Base-by-base conservation (phyloP, 2,888 invertebrate species). In the Scaptomyza caliginosa region DNA sequence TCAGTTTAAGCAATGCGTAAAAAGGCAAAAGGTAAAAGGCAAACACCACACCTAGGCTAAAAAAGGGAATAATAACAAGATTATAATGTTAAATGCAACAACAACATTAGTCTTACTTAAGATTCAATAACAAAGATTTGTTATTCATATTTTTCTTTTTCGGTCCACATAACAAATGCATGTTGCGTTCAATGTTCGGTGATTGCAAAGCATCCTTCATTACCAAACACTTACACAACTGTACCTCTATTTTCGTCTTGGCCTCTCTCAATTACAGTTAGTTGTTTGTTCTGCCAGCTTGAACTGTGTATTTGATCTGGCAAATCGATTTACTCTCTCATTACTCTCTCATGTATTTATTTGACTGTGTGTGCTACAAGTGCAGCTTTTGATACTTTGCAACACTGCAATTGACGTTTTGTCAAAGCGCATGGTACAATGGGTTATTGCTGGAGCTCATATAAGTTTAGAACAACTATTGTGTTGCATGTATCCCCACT, bases 371-470 rank as follows among this genome's bases (percentile, higher is more conserved):
- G 21, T 24, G 17, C n/a, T 32, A 26, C 50, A 63, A 67, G 43
- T 73, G 67, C 52, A 63, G 70, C 77, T 51, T 58, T 67, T 63
- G 74, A 80, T 83, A 68, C 77, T 74, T 65, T 77, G 51, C 67
- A 46, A 39, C 68, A 62, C 50, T 81, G 78, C 77, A 67, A 87
- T 76, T 76, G 87, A 79, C 82, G 63, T 79, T 72, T 57, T 78
- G 67, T 77, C 84, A 83, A 83, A 81, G 46, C 55, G 56, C 58
- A 51, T 56, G 54, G 28, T 34, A 73, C 69, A 77, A 77, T 72
- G 66, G 46, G 59, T 42, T 40, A 50, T 52, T 48, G 51, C 38
- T 45, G 36, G 17, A 43, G 49, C 50, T 51, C 39, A 59, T 50
- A 48, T 50, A 63, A 74, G 63, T 17, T 58, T 46, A 38, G 39